Conservation (phyloP, 1,140 invertebrate genomes). For the Kradibia gibbosae region DNA sequence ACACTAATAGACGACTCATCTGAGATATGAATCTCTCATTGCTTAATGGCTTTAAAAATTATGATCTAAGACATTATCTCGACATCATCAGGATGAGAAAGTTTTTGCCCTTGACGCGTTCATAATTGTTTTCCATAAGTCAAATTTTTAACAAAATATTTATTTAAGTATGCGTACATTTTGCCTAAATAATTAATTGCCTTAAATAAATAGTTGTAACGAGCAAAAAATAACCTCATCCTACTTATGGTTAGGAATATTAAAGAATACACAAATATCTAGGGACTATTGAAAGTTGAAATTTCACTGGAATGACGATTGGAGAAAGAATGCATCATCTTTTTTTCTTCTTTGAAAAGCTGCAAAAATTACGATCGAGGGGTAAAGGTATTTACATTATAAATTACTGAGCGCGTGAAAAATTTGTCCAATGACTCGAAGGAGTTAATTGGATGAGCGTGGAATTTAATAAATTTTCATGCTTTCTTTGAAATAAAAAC, state of each 20-base stretch:
- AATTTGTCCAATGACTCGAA: neutral
- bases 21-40: conserved; percentile 37
- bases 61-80: conserved; percentile 14
- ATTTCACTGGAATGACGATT: neutral
- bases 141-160: conserved; percentile 20
- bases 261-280: neutral
- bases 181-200: neutral
- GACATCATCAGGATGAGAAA: conserved; percentile 27
- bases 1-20: conserved; percentile 23
- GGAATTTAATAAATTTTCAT: neutral
- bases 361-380: neutral
- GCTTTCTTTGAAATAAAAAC: neutral
- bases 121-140: conserved; percentile 20
- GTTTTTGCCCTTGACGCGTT: conserved; percentile 31
- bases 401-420: neutral
- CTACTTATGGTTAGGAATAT: neutral
- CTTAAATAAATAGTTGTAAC: neutral
- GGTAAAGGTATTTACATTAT: neutral
- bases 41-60: conserved; percentile 2
- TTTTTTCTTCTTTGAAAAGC: no score
- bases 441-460: neutral
- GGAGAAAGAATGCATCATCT: no score
- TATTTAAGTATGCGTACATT: neutral
- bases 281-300: no score
- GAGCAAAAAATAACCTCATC: neutral